Evolutionary conservation across 2,113 vertebrate species (phyloP), one percentile per base, ranked within the genome.

Genomic region (Progne subis): DNA sequence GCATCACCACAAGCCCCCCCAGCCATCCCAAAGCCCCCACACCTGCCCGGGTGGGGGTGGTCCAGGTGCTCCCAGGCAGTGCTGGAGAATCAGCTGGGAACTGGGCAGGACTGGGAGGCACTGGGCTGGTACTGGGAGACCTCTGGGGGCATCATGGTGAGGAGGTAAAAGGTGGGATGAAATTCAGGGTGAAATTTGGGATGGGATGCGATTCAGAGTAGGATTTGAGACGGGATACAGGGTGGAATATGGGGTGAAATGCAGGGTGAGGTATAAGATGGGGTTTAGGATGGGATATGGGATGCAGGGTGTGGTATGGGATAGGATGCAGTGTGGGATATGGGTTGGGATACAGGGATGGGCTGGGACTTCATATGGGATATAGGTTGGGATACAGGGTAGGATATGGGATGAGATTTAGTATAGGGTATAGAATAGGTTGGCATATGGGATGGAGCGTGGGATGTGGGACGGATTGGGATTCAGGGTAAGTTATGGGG

Each of bases 31-130:
- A 53, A 25, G 21, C 31, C 47, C 44, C 53, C 2, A 1, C n/a
- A 43, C 8, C 68, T 12, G 5, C 34, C 0, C 1, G 77, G 28
- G 4, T 53, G 7, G 23, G 67, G 28, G 1, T 34, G 34, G 8
- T 37, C 47, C 18, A 19, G 29, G 18, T 6, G 24, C 29, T 60
- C 50, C 46, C 28, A 28, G 59, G 12, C 34, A 15, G 49, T 6
- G 4, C 59, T 61, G 69, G 52, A 12, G 16, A 39, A 60, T 24
- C 47, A 18, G 11, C 9, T 0, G 23, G 43, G 82, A 60, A 34
- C 4, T 16, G 39, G 68, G 41, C 50, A 5, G 29, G 14, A 14
- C 47, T 67, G 75, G 41, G 26, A 26, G 46, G 15, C 5, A 18
- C 43, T 34, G 80, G 41, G 52, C 6, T 56, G 61, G 23, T 11